Evolutionary conservation across 2,797 vertebrate species (phyloP), one percentile per base, ranked within the genome.

Genomic region (Malurus splendens): DNA sequence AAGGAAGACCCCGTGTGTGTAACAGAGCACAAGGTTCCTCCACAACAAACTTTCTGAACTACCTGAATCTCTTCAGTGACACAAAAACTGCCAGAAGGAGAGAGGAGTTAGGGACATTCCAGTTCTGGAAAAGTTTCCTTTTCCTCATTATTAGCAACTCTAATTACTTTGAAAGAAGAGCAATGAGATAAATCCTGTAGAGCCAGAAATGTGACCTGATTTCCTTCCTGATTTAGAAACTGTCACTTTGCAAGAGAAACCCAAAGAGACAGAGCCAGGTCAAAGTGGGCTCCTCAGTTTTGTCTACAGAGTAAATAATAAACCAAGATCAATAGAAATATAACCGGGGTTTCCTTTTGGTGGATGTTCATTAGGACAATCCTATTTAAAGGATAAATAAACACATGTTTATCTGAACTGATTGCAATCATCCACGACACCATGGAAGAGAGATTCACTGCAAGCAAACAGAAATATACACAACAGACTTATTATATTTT

Each of bases 221-320:
- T 96, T 95, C 71, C 84, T 93, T 92, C 93, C 89, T 95, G 94
- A 96, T 95, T 96, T 96, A 96, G 95, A 94, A 96, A 94, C 93
- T 86, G 88, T 93, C 91, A 95, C 89, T 96, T 91, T 82, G 85
- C 87, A 94, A 95, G 85, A 92, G 59, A 96, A 95, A 78, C 90
- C 81, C 80, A 93, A 94, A 94, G 86, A 95, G 95, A 95, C 90
- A 73, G 23, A 87, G 81, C 38, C 77, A 36, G 92, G 92, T 94
- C 87, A 89, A 75, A 92, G 86, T 72, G 52, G 82, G 61, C 32
- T 62, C 79, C 61, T 61, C 50, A 15, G 72, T 76, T 88, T 81
- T 36, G 66, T 81, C 77, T 82, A 59, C 74, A 59, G 38, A 67
- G 65, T 89, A 93, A 92, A 93, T 79, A 88, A 71, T 39, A 52